These are phyloP conservation scores for Heteromyza rotundicornis DNA, from an alignment of 2,888 invertebrate genomes.

Conservation along the genomic window DNA sequence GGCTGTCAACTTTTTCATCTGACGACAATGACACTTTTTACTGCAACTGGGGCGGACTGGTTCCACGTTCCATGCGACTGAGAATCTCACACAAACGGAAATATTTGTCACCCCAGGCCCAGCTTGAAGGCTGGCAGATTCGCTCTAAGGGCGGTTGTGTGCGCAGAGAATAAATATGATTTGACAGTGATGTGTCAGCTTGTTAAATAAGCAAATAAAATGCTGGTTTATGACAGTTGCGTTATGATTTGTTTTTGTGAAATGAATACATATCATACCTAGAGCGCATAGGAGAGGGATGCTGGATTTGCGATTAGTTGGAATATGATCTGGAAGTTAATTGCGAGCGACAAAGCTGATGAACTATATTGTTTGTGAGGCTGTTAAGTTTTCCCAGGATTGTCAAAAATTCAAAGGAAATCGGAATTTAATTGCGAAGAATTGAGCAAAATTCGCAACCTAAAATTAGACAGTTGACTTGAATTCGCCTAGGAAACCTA, in stretches of 20 bases:
- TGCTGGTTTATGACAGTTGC: slow-evolving; percentile 37
- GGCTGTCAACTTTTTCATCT: slow-evolving; percentile 54
- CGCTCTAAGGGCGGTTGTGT: slow-evolving; percentile 5
- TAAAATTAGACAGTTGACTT: slow-evolving; percentile 35
- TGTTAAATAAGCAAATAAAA: slow-evolving; percentile 53
- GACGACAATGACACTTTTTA: slow-evolving; percentile 51
- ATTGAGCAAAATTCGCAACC: no score
- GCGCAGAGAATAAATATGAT: slow-evolving; percentile 36
- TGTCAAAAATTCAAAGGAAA: slow-evolving; percentile 34
- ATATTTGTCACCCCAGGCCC: slow-evolving; percentile 11
- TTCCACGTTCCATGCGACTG: no score
- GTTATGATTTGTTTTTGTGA: neutral
- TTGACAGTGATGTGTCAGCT: slow-evolving; percentile 59
- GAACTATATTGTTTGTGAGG: neutral
- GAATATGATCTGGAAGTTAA: neutral
- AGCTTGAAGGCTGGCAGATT: neutral
- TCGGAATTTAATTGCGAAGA: neutral
- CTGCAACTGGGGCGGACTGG: slow-evolving; percentile 5
- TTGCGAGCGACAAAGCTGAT: neutral
- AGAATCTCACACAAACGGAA: neutral
- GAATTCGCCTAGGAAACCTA: no score
- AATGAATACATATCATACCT: no score
- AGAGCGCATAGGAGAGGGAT: no score
- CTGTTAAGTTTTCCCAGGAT: slow-evolving; percentile 45
- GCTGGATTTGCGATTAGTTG: neutral